phyloP scores from a whole-genome alignment of 1,140 invertebrate genomes.

The Augochlora pura region DNA sequence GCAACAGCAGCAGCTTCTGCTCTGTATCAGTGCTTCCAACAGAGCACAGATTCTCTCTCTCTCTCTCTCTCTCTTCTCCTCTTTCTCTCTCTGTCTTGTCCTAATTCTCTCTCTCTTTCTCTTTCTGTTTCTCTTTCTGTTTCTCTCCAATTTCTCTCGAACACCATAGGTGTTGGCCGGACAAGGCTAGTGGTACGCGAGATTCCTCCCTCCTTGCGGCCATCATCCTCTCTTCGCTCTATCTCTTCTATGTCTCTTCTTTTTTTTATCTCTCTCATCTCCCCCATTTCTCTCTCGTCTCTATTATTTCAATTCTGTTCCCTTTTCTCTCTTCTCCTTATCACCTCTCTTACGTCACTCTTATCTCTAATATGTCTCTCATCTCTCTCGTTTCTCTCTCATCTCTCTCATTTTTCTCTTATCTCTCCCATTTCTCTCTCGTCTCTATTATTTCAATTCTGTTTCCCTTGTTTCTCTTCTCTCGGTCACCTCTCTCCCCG shows the following conservation, averaged over 20 bases:
- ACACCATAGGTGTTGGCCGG: slow-evolving; percentile 59
- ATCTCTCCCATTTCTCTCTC: background rate
- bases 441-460: too few relatives aligned
- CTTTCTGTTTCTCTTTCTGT: slow-evolving; percentile 27
- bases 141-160: slow-evolving; percentile 12
- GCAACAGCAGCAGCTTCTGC: slow-evolving; percentile 50
- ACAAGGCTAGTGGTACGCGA: slow-evolving; percentile 39
- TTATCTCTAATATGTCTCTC: too few relatives aligned
- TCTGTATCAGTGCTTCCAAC: slow-evolving; percentile 50
- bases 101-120: slow-evolving; percentile 2
- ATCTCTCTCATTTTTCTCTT: background rate
- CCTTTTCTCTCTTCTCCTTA: too few relatives aligned
- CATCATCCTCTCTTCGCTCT: slow-evolving; percentile 14
- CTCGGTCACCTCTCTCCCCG: too few relatives aligned
- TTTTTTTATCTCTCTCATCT: background rate
- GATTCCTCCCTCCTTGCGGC: slow-evolving; percentile 63
- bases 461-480: too few relatives aligned
- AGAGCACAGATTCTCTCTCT: slow-evolving; percentile 13
- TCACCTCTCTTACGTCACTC: too few relatives aligned
- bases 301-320: too few relatives aligned
- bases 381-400: background rate
- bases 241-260: background rate
- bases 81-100: slow-evolving; percentile 28
- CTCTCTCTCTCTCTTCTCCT: slow-evolving; percentile 35
- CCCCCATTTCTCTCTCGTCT: too few relatives aligned